Evolutionary conservation across 2,797 vertebrate genomes (phyloP).

Genomic region (Myripristis jacobus): DNA sequence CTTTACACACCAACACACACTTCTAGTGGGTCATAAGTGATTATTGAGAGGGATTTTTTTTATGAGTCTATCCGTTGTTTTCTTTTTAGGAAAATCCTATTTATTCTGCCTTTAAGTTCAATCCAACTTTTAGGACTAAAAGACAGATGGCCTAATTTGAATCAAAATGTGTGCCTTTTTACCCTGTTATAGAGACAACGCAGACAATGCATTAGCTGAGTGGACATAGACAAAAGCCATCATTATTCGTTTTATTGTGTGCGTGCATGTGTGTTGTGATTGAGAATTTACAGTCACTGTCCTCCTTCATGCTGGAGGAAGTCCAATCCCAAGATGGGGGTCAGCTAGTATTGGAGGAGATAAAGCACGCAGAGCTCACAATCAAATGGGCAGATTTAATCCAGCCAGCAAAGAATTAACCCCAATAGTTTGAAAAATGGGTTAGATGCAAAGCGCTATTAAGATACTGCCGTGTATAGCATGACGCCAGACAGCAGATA

Average conservation of each 20-base stretch:
- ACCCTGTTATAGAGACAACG: conserved; percentile 3
- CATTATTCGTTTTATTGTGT: conserved; percentile 15
- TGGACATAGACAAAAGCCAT: conserved; percentile 3
- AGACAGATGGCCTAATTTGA: neutral
- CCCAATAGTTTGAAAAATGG: conserved; percentile 53
- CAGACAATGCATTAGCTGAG: neutral
- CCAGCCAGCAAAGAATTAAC: conserved; percentile 63
- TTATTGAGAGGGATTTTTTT: no score
- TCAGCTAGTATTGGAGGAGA: conserved; percentile 43
- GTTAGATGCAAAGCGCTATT: conserved; percentile 39
- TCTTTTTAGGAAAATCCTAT: no score
- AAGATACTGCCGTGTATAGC: conserved; percentile 33
- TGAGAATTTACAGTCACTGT: conserved; percentile 43
- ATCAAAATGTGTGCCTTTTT: neutral
- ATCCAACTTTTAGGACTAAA: neutral
- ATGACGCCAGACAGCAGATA: conserved; percentile 54
- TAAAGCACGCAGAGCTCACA: conserved; percentile 53
- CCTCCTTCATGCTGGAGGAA: conserved; percentile 39
- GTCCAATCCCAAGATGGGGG: conserved; percentile 35
- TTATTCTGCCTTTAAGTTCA: conserved; percentile 17
- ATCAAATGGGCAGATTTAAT: conserved; percentile 63
- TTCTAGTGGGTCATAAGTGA: no score
- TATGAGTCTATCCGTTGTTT: no score
- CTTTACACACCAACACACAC: no score
- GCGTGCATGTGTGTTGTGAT: conserved; percentile 13